A percentile compares a stretch with the other conserved stretches of the same genome.
These are phyloP conservation scores for Ellobium chinense DNA, from an alignment of 2,888 invertebrate species.

Conservation along the genomic window DNA sequence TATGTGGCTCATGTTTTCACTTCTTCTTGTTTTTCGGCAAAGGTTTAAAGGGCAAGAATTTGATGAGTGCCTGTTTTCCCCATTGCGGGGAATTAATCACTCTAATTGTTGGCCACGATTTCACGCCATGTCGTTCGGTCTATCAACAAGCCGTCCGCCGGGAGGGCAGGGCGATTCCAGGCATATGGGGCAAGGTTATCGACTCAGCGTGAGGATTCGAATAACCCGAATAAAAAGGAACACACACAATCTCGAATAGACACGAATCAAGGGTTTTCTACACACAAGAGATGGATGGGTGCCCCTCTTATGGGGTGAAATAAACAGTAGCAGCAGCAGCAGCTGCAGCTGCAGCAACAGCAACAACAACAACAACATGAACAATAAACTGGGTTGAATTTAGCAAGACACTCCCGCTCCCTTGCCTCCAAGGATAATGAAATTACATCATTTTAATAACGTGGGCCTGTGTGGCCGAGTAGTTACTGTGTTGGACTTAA, in stretches of 20 bases:
- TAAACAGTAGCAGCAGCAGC: slow-evolving; percentile 35
- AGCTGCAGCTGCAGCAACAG: slow-evolving; percentile 25
- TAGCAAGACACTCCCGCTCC: background rate
- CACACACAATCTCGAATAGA: no score
- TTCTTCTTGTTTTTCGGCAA: background rate
- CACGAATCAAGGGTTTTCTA: no score
- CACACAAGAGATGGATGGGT: no score
- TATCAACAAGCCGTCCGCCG: slow-evolving; percentile 20
- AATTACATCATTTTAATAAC: no score
- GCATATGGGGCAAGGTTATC: background rate
- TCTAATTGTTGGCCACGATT: slow-evolving; percentile 33
- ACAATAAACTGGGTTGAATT: background rate
- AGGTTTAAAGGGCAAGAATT: slow-evolving; percentile 12
- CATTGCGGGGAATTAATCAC: slow-evolving; percentile 36
- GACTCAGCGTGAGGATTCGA: no score
- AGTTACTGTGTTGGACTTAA: no score
- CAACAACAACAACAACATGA: slow-evolving; percentile 11
- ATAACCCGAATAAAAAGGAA: no score
- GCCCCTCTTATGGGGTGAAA: no score
- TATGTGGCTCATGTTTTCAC: background rate
- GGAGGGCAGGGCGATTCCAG: background rate
- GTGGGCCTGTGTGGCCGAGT: no score
- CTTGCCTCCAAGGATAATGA: no score
- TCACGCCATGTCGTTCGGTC: slow-evolving; percentile 31
- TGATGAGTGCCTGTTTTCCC: slow-evolving; percentile 32